These are phyloP conservation scores for Vimba vimba DNA, from an alignment of 2,113 vertebrate species.

Conservation along the genomic window DNA sequence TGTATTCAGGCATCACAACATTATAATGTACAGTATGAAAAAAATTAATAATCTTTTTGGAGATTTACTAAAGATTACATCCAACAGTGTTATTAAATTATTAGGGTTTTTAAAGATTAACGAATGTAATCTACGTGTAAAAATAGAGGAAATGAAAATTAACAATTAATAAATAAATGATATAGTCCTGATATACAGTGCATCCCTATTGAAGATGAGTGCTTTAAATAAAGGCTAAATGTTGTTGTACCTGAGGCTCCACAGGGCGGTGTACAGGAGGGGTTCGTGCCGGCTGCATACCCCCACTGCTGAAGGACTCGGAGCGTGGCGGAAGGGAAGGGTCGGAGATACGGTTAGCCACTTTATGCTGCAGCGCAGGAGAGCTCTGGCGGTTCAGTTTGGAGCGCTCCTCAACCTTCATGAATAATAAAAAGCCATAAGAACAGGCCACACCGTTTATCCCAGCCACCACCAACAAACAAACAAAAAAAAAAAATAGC, in stretches of 20 bases:
- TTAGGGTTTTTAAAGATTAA: too few relatives aligned
- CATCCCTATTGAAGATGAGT: neutral
- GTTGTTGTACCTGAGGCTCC: slow-evolving; percentile 86
- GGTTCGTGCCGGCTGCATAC: slow-evolving; percentile 89
- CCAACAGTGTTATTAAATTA: too few relatives aligned
- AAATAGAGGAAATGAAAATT: too few relatives aligned
- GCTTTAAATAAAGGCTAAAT: neutral
- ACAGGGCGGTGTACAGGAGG: slow-evolving; percentile 88
- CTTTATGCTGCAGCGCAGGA: slow-evolving; percentile 92
- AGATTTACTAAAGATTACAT: too few relatives aligned
- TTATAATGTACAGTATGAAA: neutral
- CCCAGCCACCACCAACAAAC: slow-evolving; percentile 49
- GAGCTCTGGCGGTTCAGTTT: slow-evolving; percentile 95
- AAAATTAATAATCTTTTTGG: neutral
- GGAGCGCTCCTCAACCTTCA: slow-evolving; percentile 94
- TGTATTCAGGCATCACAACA: neutral
- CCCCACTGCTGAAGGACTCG: slow-evolving; percentile 93
- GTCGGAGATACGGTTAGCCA: slow-evolving; percentile 92
- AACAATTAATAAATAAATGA: neutral
- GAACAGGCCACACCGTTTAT: slow-evolving; percentile 54
- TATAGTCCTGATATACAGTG: neutral
- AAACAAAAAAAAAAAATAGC: neutral
- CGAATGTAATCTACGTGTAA: too few relatives aligned
- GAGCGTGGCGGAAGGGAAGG: slow-evolving; percentile 92
- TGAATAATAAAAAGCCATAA: slow-evolving; percentile 59